These are phyloP conservation scores for Microcebus tavaratra DNA, from an alignment of 2,113 vertebrate species.

Conservation along the genomic window DNA sequence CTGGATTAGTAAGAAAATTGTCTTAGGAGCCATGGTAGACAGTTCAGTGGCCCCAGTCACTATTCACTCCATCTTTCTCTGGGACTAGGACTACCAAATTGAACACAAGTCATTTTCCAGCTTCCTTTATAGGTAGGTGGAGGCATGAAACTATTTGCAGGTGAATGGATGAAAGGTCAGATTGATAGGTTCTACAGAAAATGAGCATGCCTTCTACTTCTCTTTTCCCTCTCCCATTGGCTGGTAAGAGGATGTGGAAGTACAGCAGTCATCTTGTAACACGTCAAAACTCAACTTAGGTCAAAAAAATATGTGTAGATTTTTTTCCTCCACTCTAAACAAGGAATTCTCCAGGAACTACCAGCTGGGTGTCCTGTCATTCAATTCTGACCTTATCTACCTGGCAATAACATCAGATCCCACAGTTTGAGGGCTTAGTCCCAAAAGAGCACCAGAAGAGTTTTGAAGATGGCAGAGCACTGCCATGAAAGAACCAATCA, in stretches of 20 bases:
- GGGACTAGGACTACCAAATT: not conserved
- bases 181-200: not conserved
- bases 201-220: not conserved
- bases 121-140: not conserved
- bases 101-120: not conserved
- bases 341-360: too few relatives aligned
- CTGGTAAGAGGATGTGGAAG: not conserved
- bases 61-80: not conserved
- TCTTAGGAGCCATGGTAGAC: not conserved
- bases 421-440: too few relatives aligned
- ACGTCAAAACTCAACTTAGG: too few relatives aligned
- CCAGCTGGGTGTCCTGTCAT: too few relatives aligned
- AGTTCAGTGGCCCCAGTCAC: not conserved
- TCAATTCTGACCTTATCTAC: too few relatives aligned
- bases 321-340: too few relatives aligned
- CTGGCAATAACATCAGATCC: too few relatives aligned
- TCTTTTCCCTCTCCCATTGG: not conserved
- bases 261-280: not conserved
- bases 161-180: not conserved
- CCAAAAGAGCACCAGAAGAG: too few relatives aligned
- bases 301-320: too few relatives aligned
- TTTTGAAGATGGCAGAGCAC: not conserved
- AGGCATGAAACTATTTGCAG: not conserved
- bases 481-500: not conserved
- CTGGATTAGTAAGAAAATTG: not conserved